Percentiles rank a stretch among this genome's conserved stretches.
Evolutionary conservation across 2,797 vertebrate species (phyloP).

Genomic region (Megaceryle alcyon): DNA sequence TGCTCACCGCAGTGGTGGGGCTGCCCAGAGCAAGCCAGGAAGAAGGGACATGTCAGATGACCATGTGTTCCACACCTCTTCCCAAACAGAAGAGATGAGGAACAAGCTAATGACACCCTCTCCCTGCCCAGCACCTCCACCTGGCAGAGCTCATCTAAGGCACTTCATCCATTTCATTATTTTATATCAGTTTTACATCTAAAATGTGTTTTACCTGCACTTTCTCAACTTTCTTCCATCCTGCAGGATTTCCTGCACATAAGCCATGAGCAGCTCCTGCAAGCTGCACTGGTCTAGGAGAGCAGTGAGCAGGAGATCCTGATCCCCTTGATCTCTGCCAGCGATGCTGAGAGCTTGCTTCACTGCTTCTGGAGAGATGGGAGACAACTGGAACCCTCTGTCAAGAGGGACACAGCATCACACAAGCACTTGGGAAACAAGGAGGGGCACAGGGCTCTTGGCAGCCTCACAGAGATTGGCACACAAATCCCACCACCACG

Average conservation of each 20-base stretch:
- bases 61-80: not conserved
- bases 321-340: not conserved
- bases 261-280: not conserved
- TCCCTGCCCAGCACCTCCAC: not conserved
- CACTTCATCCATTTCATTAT: not conserved
- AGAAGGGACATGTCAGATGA: not conserved
- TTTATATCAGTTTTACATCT: not conserved
- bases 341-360: not conserved
- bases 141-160: not conserved
- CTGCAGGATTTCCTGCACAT: not conserved
- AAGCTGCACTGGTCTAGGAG: not conserved
- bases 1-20: not conserved
- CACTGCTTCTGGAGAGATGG: not conserved
- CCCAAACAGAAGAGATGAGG: not conserved
- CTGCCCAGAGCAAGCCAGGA: not conserved
- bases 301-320: not conserved
- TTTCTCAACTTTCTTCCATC: not conserved
- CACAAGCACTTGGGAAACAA: not conserved
- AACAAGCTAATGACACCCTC: accelerated
- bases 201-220: not conserved
- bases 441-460: not conserved
- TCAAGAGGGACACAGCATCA: not conserved
- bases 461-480: conserved; percentile 14
- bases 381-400: not conserved
- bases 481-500: not conserved